phyloP scores from a whole-genome alignment of 2,113 vertebrate species.

The Lophotis ruficrista region DNA sequence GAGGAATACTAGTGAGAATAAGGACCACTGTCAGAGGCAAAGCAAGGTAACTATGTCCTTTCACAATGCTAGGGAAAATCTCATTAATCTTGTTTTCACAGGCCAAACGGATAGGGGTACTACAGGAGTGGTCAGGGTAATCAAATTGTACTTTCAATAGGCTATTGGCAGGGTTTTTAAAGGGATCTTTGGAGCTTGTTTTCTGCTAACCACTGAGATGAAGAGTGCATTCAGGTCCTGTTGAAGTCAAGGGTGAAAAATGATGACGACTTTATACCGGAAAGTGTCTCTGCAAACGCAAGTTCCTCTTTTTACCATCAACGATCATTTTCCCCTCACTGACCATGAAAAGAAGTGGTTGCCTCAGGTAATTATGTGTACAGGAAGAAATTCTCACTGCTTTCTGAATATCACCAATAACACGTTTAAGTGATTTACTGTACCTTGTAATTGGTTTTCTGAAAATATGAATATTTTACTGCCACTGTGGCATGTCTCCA shows the following conservation, averaged over 20 bases:
- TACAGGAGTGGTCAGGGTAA: background rate
- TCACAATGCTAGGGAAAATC: background rate
- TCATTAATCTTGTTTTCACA: background rate
- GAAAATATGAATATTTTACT: conserved; percentile 73
- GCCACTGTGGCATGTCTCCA: conserved; percentile 71
- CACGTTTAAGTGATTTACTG: conserved; percentile 62
- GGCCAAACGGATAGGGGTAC: background rate
- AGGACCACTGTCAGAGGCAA: background rate
- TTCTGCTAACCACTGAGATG: background rate
- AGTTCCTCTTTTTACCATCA: background rate
- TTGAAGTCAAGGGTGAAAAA: conserved; percentile 1
- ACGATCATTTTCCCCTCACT: conserved; percentile 30
- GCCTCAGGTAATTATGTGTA: conserved; percentile 55
- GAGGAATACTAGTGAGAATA: background rate
- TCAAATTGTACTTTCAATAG: background rate
- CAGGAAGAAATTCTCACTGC: conserved; percentile 39
- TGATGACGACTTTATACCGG: background rate
- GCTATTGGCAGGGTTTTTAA: background rate
- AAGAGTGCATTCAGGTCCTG: background rate
- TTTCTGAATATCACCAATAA: conserved; percentile 59
- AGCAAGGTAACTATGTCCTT: background rate
- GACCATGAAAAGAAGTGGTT: conserved; percentile 46
- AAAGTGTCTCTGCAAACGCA: background rate
- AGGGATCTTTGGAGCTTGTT: background rate
- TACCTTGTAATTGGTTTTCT: conserved; percentile 71